A percentile compares a stretch with the other conserved stretches of the same genome.
These are phyloP conservation scores for Anodontia alba DNA, from an alignment of 2,888 invertebrate species.

Conservation along the genomic window DNA sequence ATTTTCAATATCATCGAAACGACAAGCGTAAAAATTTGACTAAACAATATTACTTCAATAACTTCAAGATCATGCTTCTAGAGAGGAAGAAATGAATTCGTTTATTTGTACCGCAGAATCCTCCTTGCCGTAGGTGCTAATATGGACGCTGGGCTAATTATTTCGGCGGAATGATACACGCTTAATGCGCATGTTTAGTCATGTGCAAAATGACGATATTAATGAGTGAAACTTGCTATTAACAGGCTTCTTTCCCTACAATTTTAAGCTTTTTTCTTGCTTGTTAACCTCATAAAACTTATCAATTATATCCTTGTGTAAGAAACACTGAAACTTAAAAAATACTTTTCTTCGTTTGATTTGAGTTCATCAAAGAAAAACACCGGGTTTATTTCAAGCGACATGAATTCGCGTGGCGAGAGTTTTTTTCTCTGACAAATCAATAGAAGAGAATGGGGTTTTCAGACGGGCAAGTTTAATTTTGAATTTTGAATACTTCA, in stretches of 20 bases:
- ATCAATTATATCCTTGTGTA: background rate
- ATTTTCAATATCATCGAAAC: conserved; percentile 46
- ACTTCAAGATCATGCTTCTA: conserved; percentile 17
- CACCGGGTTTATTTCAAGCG: background rate
- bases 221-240: conserved; percentile 4
- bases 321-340: background rate
- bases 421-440: background rate
- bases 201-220: conserved; percentile 16
- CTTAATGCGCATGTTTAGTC: conserved; percentile 8
- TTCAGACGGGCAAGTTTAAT: background rate
- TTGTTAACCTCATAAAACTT: conserved; percentile 4
- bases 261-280: conserved; percentile 3
- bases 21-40: conserved; percentile 41
- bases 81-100: conserved; percentile 31
- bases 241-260: background rate
- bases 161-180: conserved; percentile 4
- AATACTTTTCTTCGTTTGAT: background rate
- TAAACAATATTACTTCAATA: conserved; percentile 36
- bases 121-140: background rate
- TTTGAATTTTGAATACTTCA: background rate
- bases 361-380: background rate
- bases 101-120: conserved; percentile 1
- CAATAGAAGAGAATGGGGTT: background rate
- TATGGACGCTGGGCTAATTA: conserved; percentile 19
- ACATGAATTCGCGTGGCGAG: too few relatives aligned